A percentile compares a stretch with the other conserved stretches of the same genome.
Conservation (phyloP, 2,888 invertebrate species). For the Pristionchus maxplancki region DNA sequence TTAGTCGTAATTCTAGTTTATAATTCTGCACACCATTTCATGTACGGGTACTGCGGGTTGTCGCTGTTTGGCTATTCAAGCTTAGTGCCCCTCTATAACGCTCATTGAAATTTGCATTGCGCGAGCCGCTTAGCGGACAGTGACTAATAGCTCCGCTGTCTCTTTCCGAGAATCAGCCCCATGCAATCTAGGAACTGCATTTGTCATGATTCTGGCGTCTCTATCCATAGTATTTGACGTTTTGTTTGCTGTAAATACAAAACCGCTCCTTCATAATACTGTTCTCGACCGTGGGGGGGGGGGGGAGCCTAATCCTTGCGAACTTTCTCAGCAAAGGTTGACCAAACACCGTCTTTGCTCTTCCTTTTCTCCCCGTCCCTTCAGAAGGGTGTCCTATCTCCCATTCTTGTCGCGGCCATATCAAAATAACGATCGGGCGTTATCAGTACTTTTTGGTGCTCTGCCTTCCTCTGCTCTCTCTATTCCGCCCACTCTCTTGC, state of each 20-base stretch:
- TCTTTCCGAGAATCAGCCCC: not conserved
- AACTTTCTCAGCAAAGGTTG: conserved; percentile 30
- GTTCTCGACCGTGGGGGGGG: not conserved
- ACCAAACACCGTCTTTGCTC: conserved; percentile 15
- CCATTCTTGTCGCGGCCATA: not conserved
- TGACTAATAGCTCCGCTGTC: conserved; percentile 7
- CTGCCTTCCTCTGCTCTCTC: not conserved
- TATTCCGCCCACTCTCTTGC: not conserved
- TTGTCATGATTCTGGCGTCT: not conserved
- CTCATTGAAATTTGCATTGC: conserved; percentile 16
- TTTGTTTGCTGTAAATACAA: not conserved
- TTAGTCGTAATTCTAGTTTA: not conserved
- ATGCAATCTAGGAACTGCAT: conserved; percentile 22
- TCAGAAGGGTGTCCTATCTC: conserved; percentile 33
- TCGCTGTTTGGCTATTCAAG: conserved; percentile 5
- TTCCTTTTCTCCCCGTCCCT: not conserved
- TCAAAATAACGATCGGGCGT: conserved; percentile 13
- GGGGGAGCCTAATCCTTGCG: conserved; percentile 31
- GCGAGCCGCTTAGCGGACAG: conserved; percentile 10
- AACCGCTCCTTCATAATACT: not conserved
- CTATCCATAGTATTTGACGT: not conserved
- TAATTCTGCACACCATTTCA: not conserved
- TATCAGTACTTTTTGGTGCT: conserved; percentile 36
- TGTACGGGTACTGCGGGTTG: too few relatives aligned
- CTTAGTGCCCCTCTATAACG: conserved; percentile 14